Conservation (phyloP, 2,888 invertebrate species). For the Mythimna albipuncta region DNA sequence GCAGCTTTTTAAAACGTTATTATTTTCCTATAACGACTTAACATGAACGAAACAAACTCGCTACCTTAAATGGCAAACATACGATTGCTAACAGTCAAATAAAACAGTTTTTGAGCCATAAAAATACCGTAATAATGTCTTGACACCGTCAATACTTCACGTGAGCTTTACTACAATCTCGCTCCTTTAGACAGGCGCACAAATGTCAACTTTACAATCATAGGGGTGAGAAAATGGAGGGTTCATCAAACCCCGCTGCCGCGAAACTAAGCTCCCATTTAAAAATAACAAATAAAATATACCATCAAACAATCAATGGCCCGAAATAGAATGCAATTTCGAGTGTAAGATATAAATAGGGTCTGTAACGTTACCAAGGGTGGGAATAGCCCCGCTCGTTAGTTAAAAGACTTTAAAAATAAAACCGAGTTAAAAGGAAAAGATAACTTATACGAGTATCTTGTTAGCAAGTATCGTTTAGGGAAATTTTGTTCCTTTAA, state of each 20-base stretch:
- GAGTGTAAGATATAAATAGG: constrained; percentile 72
- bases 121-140: constrained; percentile 49
- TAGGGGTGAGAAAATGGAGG: constrained; percentile 60
- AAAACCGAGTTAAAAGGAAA: constrained; percentile 45
- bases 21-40: background rate
- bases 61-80: constrained; percentile 9
- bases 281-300: constrained; percentile 71
- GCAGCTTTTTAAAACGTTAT: background rate
- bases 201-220: constrained; percentile 72
- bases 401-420: constrained; percentile 60
- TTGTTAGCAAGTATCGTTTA: constrained; percentile 51
- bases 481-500: constrained; percentile 25
- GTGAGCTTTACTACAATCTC: constrained; percentile 42
- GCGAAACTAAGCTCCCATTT: constrained; percentile 62
- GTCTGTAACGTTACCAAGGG: constrained; percentile 59
- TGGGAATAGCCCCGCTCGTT: constrained; percentile 68
- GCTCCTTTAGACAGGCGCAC: constrained; percentile 61
- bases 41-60: constrained; percentile 8
- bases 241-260: constrained; percentile 49
- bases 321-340: constrained; percentile 75
- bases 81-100: constrained; percentile 38
- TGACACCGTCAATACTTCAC: constrained; percentile 53
- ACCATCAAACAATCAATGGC: constrained; percentile 70
- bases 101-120: constrained; percentile 29
- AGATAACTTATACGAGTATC: constrained; percentile 46